These are phyloP conservation scores for Planococcus citri DNA, from an alignment of 1,140 invertebrate genomes.

Conservation along the genomic window DNA sequence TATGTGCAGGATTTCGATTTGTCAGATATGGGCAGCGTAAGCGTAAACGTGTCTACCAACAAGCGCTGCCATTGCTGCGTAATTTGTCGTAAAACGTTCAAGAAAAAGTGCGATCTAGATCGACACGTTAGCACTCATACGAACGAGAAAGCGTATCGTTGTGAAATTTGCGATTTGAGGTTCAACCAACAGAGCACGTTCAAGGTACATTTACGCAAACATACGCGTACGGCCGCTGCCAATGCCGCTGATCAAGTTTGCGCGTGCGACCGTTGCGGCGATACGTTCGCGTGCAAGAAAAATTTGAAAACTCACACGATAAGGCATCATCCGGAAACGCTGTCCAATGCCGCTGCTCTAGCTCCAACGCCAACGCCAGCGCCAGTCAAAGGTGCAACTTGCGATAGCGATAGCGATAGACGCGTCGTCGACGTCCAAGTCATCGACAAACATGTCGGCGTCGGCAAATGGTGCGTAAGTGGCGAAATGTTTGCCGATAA, in stretches of 20 bases:
- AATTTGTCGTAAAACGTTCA: neutral
- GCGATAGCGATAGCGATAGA: neutral
- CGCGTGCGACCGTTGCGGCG: neutral
- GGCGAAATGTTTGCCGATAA: neutral
- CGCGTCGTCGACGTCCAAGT: neutral
- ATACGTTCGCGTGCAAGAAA: neutral
- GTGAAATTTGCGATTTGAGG: neutral
- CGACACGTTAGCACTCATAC: neutral
- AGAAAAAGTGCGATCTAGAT: neutral
- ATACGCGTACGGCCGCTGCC: neutral
- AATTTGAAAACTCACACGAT: neutral
- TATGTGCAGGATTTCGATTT: neutral
- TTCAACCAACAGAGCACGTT: neutral
- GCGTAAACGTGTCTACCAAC: too few species aligned
- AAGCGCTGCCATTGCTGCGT: neutral
- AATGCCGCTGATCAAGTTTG: neutral
- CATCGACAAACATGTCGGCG: neutral
- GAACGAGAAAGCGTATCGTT: neutral
- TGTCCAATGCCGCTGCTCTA: neutral
- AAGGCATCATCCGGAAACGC: neutral
- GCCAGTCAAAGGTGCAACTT: neutral
- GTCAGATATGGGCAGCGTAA: neutral
- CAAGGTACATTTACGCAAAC: neutral
- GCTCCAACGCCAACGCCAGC: too few species aligned
- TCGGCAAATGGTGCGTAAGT: neutral